These are phyloP conservation scores for Cydia strobilella DNA, from an alignment of 1,140 invertebrate genomes.

Conservation along the genomic window DNA sequence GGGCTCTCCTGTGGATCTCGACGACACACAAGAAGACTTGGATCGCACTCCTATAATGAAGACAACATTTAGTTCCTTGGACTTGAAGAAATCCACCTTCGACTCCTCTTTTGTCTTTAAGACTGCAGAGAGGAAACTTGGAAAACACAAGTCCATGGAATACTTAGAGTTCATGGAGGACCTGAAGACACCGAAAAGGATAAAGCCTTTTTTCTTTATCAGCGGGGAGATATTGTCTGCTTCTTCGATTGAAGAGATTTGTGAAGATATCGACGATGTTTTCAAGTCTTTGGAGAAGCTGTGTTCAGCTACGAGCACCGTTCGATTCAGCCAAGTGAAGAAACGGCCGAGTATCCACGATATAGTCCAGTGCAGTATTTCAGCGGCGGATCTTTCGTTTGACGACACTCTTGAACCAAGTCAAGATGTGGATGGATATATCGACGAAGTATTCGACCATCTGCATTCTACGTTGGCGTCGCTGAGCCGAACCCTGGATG, in stretches of 20 bases:
- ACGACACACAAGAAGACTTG: slow-evolving; percentile 55
- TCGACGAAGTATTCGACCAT: slow-evolving; percentile 64
- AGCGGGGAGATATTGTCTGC: slow-evolving; percentile 64
- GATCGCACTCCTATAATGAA: neutral
- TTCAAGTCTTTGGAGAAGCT: slow-evolving; percentile 70
- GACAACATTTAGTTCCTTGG: neutral
- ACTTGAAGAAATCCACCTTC: slow-evolving; percentile 10
- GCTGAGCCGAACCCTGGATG: slow-evolving; percentile 6
- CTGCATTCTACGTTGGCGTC: slow-evolving; percentile 48
- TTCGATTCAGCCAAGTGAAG: slow-evolving; percentile 41
- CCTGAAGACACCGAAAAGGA: neutral
- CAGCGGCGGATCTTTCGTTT: slow-evolving; percentile 57
- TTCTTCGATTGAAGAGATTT: slow-evolving; percentile 64
- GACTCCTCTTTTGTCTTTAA: neutral
- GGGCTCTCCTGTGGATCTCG: slow-evolving; percentile 67
- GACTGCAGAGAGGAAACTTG: neutral
- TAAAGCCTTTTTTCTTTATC: slow-evolving; percentile 52
- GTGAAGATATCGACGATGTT: slow-evolving; percentile 63
- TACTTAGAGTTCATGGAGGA: slow-evolving; percentile 11
- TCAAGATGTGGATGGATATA: slow-evolving; percentile 56
- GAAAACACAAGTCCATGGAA: neutral
- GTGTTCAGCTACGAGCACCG: slow-evolving; percentile 51
- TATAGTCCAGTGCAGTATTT: slow-evolving; percentile 62
- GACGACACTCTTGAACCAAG: slow-evolving; percentile 54
- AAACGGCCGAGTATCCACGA: slow-evolving; percentile 47